Evolutionary conservation across 1,140 invertebrate species (phyloP), one percentile per base, ranked within the genome.

Genomic region (Meloidogyne exigua): DNA sequence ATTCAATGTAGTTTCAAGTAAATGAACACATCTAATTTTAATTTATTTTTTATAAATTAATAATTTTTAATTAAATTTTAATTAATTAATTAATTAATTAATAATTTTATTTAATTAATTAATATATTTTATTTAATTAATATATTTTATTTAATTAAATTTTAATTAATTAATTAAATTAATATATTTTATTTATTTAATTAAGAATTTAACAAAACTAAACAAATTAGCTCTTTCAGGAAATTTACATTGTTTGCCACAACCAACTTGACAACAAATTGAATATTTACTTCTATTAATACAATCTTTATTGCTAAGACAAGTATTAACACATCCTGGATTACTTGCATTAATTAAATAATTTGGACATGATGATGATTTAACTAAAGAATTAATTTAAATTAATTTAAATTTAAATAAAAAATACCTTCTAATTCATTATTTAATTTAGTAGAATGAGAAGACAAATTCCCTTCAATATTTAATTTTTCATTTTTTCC

Each of bases 191-290:
- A 32, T 32, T 32, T 3, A 44, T 15, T 1, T 15, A 15, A n/a
- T n/a, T n/a, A n/a, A n/a, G n/a, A n/a, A n/a, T n/a, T n/a, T n/a
- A n/a, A n/a, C n/a, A n/a, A n/a, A n/a, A 57, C 49, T 57, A 57
- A 44, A 57, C 49, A 57, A 57, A 57, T 57, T 57, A 9, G 49
- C 49, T n/a, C 7, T n/a, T 36, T 64, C 21, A 1, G 79, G 73
- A 64, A 79, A 83, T 63, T 79, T 68, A 70, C 81, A 83, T 42
- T 63, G n/a, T 15, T 66, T 63, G 1, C 81, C 81, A 70, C 81
- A 83, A n/a, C 81, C 82, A 36, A 76, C 78, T 15, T 39, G 42
- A 73, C 81, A 83, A 66, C 81, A 83, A 32, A 71, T 75, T 23
- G 72, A 63, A 42, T 81, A 81, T 42, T 74, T 13, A 65, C 49